A percentile compares a stretch with the other conserved stretches of the same genome.
phyloP scores from a whole-genome alignment of 2,888 invertebrate genomes.

The Spodoptera exigua region DNA sequence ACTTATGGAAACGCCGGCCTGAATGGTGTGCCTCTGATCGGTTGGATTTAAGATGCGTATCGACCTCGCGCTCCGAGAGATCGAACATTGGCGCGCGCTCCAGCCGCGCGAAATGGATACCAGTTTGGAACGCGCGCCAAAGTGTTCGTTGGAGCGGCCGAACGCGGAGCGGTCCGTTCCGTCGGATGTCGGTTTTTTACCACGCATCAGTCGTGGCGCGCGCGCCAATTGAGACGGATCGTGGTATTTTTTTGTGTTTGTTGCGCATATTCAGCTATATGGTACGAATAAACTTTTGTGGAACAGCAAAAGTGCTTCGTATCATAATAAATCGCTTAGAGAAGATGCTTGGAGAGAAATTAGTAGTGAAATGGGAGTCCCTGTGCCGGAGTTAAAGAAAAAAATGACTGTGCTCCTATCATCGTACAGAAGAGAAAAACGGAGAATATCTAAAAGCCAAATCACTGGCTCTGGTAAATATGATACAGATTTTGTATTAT shows the following conservation, averaged over 20 bases:
- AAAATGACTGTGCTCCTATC: conserved; percentile 33
- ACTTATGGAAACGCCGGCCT: conserved; percentile 35
- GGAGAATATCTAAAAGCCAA: conserved; percentile 30
- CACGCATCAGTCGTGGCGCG: conserved; percentile 44
- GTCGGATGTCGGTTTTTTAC: conserved; percentile 43
- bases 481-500: no score
- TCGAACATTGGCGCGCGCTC: no score
- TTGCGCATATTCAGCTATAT: conserved; percentile 30
- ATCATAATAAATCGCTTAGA: conserved; percentile 41
- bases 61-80: no score
- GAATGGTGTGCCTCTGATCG: conserved; percentile 44
- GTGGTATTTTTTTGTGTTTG: conserved; percentile 23
- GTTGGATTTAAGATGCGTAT: conserved; percentile 26
- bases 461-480: no score
- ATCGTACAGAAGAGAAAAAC: conserved; percentile 38
- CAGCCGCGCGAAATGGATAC: conserved; percentile 46
- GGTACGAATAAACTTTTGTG: conserved; percentile 35
- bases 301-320: conserved; percentile 36
- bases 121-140: conserved; percentile 50
- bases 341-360: conserved; percentile 40
- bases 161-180: conserved; percentile 37
- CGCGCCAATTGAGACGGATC: no score
- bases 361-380: conserved; percentile 33
- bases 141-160: conserved; percentile 46
- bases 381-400: conserved; percentile 33